Evolutionary conservation across 2,888 invertebrate species (phyloP), one percentile per base, ranked within the genome.

Genomic region (Campoletis raptor): DNA sequence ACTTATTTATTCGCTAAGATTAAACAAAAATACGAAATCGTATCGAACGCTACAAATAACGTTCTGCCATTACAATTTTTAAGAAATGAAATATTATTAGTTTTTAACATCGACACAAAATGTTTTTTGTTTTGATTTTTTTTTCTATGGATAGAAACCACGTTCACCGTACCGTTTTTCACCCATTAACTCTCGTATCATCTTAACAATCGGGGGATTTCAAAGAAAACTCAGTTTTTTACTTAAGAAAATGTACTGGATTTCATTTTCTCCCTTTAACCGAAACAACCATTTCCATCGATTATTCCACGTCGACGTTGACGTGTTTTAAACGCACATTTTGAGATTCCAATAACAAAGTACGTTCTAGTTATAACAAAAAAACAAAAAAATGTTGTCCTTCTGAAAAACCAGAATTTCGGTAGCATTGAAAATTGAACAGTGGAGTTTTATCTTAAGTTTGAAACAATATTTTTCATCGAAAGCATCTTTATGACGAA

Each of bases 1-100:
- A 77, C 81, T 86, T 86, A 83, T 87, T 88, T 87, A 86, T 81
- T 85, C 81, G 37, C 66, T 81, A 85, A 85, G 85, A 83, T 83
- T 57, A 78, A 57, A 54, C 40, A 70, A 57, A 42, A 30, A 74
- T 45, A 74, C 36, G 8, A 80, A 52, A 67, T 52, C 73, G 73
- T 73, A 78, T 81, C 73, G 83, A 78, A 64, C 64, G 84, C 52
- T 81, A 70, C 69, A 40, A 64, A 83, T 45, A 84, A 69, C 37
- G 78, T 81, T 84, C 81, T 69, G 84, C 78, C 86, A 81, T 83
- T 86, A 73, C 81, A 79, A 79, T 84, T 81, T 86, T 84, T 81
- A 72, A 79, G 73, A 69, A 77, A 66, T 37, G 48, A 70, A 54
- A 67, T 72, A 84, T 61, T 6, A 73, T 78, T 84, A 81, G 69